Conservation (phyloP, 2,888 invertebrate genomes). For the Trimorus sp. region DNA sequence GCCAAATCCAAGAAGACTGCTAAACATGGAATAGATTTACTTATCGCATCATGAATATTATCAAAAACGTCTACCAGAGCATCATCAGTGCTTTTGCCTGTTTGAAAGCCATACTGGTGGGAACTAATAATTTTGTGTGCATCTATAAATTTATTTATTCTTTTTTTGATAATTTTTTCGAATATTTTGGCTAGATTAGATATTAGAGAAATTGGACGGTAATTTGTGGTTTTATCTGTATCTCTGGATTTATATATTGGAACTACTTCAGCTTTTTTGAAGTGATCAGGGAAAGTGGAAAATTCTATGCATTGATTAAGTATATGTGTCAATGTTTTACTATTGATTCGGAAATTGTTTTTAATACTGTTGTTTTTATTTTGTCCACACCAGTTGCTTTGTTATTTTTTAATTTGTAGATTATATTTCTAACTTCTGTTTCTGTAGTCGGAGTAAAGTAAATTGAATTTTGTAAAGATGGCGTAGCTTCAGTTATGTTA, state of each 20-base stretch:
- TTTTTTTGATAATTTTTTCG: too few species aligned
- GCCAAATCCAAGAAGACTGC: too few species aligned
- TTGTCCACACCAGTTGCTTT: not conserved
- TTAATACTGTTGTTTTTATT: not conserved
- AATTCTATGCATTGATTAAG: not conserved
- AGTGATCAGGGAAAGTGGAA: conserved; percentile 3
- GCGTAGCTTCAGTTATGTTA: not conserved
- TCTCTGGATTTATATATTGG: conserved; percentile 16
- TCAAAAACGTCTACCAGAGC: too few species aligned
- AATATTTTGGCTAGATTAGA: too few species aligned
- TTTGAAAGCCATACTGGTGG: too few species aligned
- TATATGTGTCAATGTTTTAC: not conserved
- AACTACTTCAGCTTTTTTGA: conserved; percentile 16
- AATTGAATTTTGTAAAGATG: not conserved
- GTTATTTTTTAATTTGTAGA: not conserved
- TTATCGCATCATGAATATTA: too few species aligned
- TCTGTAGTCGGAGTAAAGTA: not conserved
- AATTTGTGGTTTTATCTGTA: not conserved
- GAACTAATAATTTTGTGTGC: too few species aligned
- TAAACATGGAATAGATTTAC: too few species aligned
- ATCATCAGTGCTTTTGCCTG: too few species aligned
- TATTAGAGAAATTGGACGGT: too few species aligned
- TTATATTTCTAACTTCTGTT: not conserved
- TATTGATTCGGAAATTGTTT: not conserved
- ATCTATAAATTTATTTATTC: too few species aligned